Evolutionary conservation across 2,797 vertebrate species (phyloP).

Genomic region (Scleropages formosus): DNA sequence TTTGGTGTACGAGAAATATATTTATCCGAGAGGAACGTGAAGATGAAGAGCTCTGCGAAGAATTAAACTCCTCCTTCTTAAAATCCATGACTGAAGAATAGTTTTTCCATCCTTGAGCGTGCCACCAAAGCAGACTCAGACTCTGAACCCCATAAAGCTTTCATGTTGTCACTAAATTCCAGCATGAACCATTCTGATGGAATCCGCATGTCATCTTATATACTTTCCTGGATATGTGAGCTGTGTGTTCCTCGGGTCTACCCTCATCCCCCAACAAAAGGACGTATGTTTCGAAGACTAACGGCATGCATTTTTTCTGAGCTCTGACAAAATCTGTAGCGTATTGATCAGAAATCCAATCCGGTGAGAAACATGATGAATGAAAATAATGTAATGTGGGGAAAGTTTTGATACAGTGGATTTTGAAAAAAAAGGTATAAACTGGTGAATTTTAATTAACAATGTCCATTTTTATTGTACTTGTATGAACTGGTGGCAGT

Average conservation of each 20-base stretch:
- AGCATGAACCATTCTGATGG: constrained; percentile 32
- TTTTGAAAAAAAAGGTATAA: constrained; percentile 3
- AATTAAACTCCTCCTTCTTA: constrained; percentile 32
- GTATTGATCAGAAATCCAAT: constrained; percentile 6
- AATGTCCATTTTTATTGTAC: background rate
- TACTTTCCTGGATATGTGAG: constrained; percentile 16
- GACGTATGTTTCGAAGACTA: background rate
- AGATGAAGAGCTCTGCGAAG: constrained; percentile 23
- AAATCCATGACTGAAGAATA: constrained; percentile 33
- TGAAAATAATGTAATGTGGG: background rate
- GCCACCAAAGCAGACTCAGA: background rate
- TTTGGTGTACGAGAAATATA: constrained; percentile 33
- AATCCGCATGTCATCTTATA: constrained; percentile 15
- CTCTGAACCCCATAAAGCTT: background rate
- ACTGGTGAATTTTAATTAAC: constrained; percentile 7
- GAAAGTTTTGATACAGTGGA: background rate
- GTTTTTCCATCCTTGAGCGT: constrained; percentile 2
- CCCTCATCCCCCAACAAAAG: background rate
- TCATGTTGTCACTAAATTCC: constrained; percentile 7
- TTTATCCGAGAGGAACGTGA: constrained; percentile 20
- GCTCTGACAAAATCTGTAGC: constrained; percentile 17
- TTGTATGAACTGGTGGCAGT: background rate
- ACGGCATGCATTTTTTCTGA: background rate
- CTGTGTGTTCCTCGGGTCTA: constrained; percentile 30
- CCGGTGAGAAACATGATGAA: background rate